Percentiles rank a stretch among this genome's conserved stretches.
Conservation (phyloP, 2,797 vertebrate genomes). For the Corythornis leucogaster region DNA sequence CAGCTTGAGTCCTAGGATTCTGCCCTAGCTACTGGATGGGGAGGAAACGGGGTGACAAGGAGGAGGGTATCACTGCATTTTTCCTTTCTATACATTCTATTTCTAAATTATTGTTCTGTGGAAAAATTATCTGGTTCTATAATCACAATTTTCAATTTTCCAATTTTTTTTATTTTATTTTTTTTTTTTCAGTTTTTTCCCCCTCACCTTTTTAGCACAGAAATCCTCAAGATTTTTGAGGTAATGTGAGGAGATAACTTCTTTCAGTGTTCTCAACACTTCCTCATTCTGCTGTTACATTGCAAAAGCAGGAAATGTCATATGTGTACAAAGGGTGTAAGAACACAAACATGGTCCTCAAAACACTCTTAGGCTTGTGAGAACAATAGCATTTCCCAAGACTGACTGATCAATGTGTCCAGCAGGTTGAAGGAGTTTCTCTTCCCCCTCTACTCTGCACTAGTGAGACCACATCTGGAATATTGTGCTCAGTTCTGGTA, state of each 20-base stretch:
- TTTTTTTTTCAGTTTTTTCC: background rate
- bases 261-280: background rate
- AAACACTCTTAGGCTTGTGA: background rate
- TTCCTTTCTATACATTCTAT: background rate
- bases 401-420: background rate
- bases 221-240: background rate
- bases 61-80: fast-evolving
- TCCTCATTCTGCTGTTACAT: background rate
- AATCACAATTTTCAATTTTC: background rate
- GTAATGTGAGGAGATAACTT: background rate
- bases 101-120: background rate
- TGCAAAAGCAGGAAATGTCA: constrained; percentile 48
- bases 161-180: no score
- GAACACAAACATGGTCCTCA: background rate
- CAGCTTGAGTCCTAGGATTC: background rate
- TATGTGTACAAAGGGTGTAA: constrained; percentile 12
- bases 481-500: no score
- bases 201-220: background rate
- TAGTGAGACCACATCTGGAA: no score
- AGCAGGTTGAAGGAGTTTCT: no score
- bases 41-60: background rate
- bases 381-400: constrained; percentile 24
- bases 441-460: no score
- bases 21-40: background rate
- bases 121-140: background rate